phyloP scores from a whole-genome alignment of 1,140 invertebrate genomes.

The Pseudoatta argentina region DNA sequence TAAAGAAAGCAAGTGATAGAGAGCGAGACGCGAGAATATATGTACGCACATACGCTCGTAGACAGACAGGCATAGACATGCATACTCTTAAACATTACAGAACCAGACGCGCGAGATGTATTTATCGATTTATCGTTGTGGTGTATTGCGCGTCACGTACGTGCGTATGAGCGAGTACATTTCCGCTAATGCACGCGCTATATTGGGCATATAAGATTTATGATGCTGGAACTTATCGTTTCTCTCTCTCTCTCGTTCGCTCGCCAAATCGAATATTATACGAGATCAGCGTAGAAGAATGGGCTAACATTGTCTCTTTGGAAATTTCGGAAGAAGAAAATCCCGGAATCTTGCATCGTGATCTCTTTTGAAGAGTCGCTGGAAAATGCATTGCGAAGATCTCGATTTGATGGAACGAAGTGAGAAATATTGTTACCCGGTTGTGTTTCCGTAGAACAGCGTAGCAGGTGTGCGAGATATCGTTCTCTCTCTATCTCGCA shows the following conservation, averaged over 20 bases:
- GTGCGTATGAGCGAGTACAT: slow-evolving; percentile 52
- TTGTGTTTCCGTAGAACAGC: slow-evolving; percentile 21
- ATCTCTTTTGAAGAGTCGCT: background rate
- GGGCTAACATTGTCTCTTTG: slow-evolving; percentile 6
- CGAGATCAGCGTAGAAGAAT: background rate
- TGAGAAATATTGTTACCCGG: slow-evolving; percentile 15
- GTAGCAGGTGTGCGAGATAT: slow-evolving; percentile 23
- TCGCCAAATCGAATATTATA: background rate
- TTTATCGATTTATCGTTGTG: slow-evolving; percentile 73
- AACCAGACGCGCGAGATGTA: slow-evolving; percentile 52
- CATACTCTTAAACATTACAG: slow-evolving; percentile 42
- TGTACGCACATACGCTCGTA: slow-evolving; percentile 35
- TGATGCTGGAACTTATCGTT: slow-evolving; percentile 28
- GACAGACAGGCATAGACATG: slow-evolving; percentile 61
- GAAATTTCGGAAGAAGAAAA: slow-evolving; percentile 26
- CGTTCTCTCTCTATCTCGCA: background rate
- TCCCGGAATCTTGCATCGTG: background rate
- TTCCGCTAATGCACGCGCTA: slow-evolving; percentile 53
- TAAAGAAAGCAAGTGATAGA: background rate
- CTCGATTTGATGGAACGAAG: slow-evolving; percentile 25
- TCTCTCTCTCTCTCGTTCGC: slow-evolving; percentile 1
- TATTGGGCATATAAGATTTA: slow-evolving; percentile 47
- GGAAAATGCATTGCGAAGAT: background rate
- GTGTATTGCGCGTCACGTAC: slow-evolving; percentile 62
- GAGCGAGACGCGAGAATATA: slow-evolving; percentile 40